These are phyloP conservation scores for Galerucella calmariensis DNA, from an alignment of 2,888 invertebrate species.

Conservation along the genomic window DNA sequence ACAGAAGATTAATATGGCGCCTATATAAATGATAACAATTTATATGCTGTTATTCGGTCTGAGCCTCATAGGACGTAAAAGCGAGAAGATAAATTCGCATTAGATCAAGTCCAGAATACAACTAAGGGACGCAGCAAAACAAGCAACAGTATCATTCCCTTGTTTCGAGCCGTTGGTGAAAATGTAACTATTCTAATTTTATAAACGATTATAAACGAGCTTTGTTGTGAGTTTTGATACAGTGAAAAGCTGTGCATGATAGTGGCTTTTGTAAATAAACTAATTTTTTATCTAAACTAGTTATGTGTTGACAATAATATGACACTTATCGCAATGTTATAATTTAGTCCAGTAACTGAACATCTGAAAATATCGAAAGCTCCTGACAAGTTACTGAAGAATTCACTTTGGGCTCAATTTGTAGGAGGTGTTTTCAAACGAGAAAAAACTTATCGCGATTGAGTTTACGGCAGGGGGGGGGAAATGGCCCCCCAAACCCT, in stretches of 20 bases:
- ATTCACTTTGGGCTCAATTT: too few relatives aligned
- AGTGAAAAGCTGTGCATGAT: not conserved
- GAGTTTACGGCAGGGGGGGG: too few relatives aligned
- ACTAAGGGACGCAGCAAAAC: not conserved
- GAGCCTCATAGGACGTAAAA: slow-evolving; percentile 19
- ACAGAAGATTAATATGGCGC: slow-evolving; percentile 42
- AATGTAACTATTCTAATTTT: slow-evolving; percentile 6
- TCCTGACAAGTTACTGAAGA: too few relatives aligned
- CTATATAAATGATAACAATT: slow-evolving; percentile 44
- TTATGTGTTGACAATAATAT: too few relatives aligned
- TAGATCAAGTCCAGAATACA: slow-evolving; percentile 4
- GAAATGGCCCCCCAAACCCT: too few relatives aligned
- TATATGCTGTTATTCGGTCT: slow-evolving; percentile 31
- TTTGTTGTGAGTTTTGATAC: not conserved
- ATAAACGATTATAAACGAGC: not conserved
- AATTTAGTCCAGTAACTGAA: not conserved
- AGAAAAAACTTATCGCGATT: too few relatives aligned
- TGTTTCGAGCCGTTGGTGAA: not conserved
- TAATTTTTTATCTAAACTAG: too few relatives aligned
- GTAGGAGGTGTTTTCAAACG: too few relatives aligned
- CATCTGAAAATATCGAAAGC: too few relatives aligned
- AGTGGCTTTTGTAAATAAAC: too few relatives aligned
- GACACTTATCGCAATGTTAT: not conserved
- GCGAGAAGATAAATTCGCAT: slow-evolving; percentile 4
- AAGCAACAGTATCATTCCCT: slow-evolving; percentile 2